Evolutionary conservation across 2,113 vertebrate genomes (phyloP), one percentile per base, ranked within the genome.

Genomic region (Mustelus asterias): DNA sequence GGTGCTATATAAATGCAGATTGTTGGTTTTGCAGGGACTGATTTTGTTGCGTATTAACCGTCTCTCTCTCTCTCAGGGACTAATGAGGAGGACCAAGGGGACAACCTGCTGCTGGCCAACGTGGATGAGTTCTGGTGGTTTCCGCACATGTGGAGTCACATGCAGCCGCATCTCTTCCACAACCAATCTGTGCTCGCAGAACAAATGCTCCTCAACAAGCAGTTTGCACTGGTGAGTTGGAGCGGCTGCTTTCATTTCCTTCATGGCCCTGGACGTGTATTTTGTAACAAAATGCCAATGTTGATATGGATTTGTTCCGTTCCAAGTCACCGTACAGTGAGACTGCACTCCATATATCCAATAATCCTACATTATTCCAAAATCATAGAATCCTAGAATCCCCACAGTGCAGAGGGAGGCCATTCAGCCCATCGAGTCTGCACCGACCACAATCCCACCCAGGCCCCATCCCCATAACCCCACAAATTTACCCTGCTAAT

Each of bases 141-240:
- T 96, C 99, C 99, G 9, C 99, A 99, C 97, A 99, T 99, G 99
- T 99, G 99, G 99, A 99, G 99, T 97, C 99, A 99, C 97, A 99
- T 99, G 99, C 99, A 99, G 97, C 99, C 99, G 22, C 99, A 99
- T 96, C 98, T 99, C 69, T 99, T 99, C 98, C 99, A 99, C 97
- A 99, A 99, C 97, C 99, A 99, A 97, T 99, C 98, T 0, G 99
- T 99, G 96, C 97, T 99, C 0, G 98, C 99, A 0, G 99, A 99
- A 97, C 99, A 99, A 98, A 99, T 99, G 99, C 98, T 99, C 96
- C 98, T 99, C 97, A 99, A 99, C 98, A 99, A 99, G 98, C 99
- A 98, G 97, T 99, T 99, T 96, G 99, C 99, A 96, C 97, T 98
- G 96, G 99, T 99, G 97, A 99, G 98, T 98, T 97, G 97, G 96